Percentiles rank a stretch among this genome's conserved stretches.
Evolutionary conservation across 2,888 invertebrate genomes (phyloP).

Genomic region (Ophraella communa): DNA sequence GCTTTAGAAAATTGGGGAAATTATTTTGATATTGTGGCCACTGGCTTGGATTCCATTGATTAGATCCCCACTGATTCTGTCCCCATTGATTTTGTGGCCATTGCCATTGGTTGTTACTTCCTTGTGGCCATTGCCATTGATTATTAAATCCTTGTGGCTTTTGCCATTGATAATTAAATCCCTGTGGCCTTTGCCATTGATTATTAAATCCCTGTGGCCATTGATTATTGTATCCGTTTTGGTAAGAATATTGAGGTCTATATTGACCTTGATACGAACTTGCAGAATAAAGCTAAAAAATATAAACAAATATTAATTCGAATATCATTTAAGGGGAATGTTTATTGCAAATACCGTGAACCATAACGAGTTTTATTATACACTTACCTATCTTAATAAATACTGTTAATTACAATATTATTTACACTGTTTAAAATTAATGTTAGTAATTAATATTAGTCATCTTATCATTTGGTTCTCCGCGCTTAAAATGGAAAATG

Average conservation of each 20-base stretch:
- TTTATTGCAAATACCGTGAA: no score
- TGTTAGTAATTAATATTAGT: neutral
- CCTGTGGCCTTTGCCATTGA: neutral
- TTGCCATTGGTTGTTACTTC: neutral
- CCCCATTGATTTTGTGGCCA: neutral
- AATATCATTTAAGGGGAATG: neutral
- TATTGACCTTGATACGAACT: neutral
- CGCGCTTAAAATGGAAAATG: neutral
- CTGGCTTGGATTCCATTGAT: slow-evolving; percentile 10
- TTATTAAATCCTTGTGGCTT: neutral
- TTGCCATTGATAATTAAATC: neutral
- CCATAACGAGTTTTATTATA: neutral
- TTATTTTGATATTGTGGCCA: slow-evolving; percentile 8
- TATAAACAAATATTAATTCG: neutral
- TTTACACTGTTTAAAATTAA: neutral
- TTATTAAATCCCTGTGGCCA: neutral
- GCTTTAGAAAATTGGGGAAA: slow-evolving; percentile 11
- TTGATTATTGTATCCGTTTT: neutral
- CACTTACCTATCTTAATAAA: neutral
- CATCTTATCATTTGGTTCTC: neutral
- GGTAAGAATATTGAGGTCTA: neutral
- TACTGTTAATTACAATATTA: neutral
- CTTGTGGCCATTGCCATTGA: neutral
- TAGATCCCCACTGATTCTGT: slow-evolving; percentile 7
- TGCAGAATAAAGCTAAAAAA: neutral